These are phyloP conservation scores for Notodonta ziczac DNA, from an alignment of 2,888 invertebrate species.

Conservation along the genomic window DNA sequence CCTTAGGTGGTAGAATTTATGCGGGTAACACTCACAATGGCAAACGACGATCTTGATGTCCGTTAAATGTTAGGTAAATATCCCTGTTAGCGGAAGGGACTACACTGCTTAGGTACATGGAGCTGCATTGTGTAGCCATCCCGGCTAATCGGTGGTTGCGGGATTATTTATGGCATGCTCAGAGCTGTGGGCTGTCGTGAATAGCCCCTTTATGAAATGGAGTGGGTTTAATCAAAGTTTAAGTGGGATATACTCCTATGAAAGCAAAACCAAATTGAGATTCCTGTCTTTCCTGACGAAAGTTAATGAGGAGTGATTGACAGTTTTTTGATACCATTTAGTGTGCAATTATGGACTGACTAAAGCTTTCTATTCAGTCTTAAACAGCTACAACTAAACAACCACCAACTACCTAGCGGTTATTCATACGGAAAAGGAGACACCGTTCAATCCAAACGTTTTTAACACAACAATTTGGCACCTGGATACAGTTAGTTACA, in stretches of 20 bases:
- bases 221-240: background rate
- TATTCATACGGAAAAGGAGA: too few species aligned
- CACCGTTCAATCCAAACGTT: too few species aligned
- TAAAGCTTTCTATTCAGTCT: too few species aligned
- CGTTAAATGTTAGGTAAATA: background rate
- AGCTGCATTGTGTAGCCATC: background rate
- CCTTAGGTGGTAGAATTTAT: slow-evolving; percentile 3
- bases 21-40: background rate
- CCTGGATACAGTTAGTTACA: too few species aligned
- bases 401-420: too few species aligned
- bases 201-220: background rate
- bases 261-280: too few species aligned
- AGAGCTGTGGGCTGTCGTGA: background rate
- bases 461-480: too few species aligned
- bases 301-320: too few species aligned
- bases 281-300: too few species aligned
- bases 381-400: too few species aligned
- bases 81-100: background rate
- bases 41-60: background rate
- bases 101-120: background rate
- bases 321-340: too few species aligned
- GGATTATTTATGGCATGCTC: background rate
- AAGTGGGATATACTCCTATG: background rate
- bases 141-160: background rate
- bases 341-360: too few species aligned